Evolutionary conservation across 2,797 vertebrate genomes (phyloP).

Genomic region (Erethizon dorsatum): DNA sequence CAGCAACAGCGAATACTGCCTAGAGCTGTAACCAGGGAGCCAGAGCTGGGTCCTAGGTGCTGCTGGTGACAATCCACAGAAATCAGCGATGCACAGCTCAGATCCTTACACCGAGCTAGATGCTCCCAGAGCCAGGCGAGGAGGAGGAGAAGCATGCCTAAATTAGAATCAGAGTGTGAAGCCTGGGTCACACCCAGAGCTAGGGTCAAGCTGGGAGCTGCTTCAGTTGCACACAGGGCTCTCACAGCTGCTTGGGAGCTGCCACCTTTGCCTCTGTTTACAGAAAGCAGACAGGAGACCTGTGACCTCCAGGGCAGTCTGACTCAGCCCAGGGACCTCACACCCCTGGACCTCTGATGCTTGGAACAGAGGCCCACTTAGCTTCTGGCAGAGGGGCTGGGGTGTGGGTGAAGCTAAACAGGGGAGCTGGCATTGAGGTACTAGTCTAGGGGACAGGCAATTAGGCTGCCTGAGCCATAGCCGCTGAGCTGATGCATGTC

Average conservation of each 20-base stretch:
- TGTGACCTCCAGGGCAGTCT: not conserved
- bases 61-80: not conserved
- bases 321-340: not conserved
- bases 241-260: not conserved
- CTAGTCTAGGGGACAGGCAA: not conserved
- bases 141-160: constrained; percentile 34
- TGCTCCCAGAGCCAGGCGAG: not conserved
- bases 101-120: not conserved
- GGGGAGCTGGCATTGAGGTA: fast-evolving
- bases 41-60: not conserved
- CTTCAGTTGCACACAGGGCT: fast-evolving
- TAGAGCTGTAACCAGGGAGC: not conserved
- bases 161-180: constrained; percentile 69
- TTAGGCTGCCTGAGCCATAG: constrained; percentile 4
- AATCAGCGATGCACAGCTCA: not conserved
- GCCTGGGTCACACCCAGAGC: constrained; percentile 68
- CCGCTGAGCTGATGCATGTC: fast-evolving
- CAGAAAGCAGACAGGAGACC: constrained; percentile 56
- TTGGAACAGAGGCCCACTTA: not conserved
- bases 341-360: not conserved
- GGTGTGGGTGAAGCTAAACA: not conserved
- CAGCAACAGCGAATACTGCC: not conserved
- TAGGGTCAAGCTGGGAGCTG: constrained; percentile 23
- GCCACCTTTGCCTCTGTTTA: constrained; percentile 40
- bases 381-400: not conserved